phyloP scores from a whole-genome alignment of 1,140 invertebrate species.

The Neuroterus valhalla region DNA sequence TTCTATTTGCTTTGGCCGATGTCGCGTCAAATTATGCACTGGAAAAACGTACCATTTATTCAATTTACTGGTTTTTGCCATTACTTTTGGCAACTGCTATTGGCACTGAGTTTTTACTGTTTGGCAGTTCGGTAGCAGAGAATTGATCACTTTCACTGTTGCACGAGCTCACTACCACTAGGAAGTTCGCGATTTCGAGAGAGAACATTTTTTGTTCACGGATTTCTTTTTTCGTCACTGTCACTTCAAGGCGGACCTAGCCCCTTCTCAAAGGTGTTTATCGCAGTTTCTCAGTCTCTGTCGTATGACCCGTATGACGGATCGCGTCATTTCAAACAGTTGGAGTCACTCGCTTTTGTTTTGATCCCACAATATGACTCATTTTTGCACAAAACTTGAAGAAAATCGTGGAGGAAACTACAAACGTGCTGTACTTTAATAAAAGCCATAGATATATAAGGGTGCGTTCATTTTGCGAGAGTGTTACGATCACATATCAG shows the following conservation, averaged over 20 bases:
- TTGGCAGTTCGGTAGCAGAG: neutral
- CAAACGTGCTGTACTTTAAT: neutral
- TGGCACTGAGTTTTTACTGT: constrained; percentile 11
- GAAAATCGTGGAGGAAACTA: neutral
- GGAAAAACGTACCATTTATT: constrained; percentile 7
- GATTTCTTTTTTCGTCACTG: constrained; percentile 12
- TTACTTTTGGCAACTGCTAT: neutral
- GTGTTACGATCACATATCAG: too few species aligned
- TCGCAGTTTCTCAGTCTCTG: neutral
- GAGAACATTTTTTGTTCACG: constrained; percentile 11
- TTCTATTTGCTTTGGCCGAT: neutral
- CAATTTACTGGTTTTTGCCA: neutral
- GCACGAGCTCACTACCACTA: neutral
- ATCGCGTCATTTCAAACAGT: neutral
- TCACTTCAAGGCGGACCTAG: neutral
- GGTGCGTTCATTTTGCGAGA: too few species aligned
- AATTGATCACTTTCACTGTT: constrained; percentile 14
- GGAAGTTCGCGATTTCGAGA: constrained; percentile 14
- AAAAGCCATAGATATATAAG: too few species aligned
- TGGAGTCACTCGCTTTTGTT: neutral
- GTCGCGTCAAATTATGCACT: neutral
- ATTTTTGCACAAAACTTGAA: constrained; percentile 9
- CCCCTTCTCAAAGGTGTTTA: neutral
- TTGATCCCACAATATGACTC: constrained; percentile 9
- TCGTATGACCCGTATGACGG: neutral